These are phyloP conservation scores for Pangasius djambal DNA, from an alignment of 2,797 vertebrate genomes.

Conservation along the genomic window DNA sequence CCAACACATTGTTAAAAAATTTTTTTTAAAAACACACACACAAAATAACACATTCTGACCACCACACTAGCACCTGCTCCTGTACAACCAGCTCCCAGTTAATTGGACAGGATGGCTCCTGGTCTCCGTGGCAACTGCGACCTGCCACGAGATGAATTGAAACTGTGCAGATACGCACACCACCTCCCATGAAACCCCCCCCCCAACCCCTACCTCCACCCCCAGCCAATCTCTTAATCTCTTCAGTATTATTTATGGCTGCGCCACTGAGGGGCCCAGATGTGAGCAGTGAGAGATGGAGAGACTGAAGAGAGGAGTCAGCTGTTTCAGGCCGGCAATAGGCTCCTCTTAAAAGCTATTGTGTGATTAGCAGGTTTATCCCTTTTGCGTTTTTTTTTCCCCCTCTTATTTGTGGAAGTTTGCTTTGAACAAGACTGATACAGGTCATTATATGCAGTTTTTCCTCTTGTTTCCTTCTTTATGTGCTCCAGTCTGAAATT, in stretches of 20 bases:
- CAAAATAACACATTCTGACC: constrained; percentile 36
- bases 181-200: constrained; percentile 9
- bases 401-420: background rate
- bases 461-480: background rate
- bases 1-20: constrained; percentile 11
- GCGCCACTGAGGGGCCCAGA: constrained; percentile 65
- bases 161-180: constrained; percentile 57
- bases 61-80: constrained; percentile 39
- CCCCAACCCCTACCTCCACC: constrained; percentile 32
- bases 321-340: constrained; percentile 58
- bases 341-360: constrained; percentile 53
- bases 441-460: constrained; percentile 8
- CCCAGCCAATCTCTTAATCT: constrained; percentile 77
- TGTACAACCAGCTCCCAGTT: constrained; percentile 59
- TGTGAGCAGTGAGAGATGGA: constrained; percentile 63
- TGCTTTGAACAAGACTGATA: constrained; percentile 24
- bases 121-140: constrained; percentile 77
- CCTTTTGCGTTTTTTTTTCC: constrained; percentile 21
- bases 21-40: background rate
- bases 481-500: constrained; percentile 24
- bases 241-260: constrained; percentile 74
- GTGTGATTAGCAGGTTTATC: constrained; percentile 57
- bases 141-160: constrained; percentile 71
- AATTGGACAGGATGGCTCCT: constrained; percentile 74
- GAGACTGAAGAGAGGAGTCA: constrained; percentile 56